These are phyloP conservation scores for Limnephilus lunatus DNA, from an alignment of 2,888 invertebrate genomes.

Conservation along the genomic window DNA sequence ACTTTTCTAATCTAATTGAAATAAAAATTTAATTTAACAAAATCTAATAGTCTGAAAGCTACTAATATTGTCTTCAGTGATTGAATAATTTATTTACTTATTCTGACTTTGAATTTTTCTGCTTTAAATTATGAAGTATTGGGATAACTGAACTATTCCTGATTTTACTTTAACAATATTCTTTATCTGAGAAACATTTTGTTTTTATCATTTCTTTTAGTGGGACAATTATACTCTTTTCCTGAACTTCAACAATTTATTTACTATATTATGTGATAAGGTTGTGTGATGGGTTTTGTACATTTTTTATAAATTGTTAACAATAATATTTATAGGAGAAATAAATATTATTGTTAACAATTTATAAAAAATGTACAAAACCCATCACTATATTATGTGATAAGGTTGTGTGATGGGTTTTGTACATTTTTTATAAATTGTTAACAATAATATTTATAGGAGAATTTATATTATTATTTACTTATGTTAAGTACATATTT, in stretches of 20 bases:
- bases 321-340: too few species aligned
- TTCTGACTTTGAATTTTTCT: not conserved
- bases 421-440: constrained; percentile 5
- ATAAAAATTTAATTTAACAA: too few species aligned
- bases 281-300: not conserved
- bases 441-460: not conserved
- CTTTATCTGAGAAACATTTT: not conserved
- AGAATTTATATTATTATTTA: not conserved
- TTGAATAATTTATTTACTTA: not conserved
- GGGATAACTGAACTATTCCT: not conserved
- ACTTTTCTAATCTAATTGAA: too few species aligned
- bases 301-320: constrained; percentile 7
- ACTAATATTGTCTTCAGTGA: too few species aligned
- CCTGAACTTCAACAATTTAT: not conserved
- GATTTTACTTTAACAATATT: not conserved
- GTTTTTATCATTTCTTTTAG: not conserved
- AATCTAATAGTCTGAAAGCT: too few species aligned
- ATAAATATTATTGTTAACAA: too few species aligned
- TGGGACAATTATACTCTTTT: not conserved
- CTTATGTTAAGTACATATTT: not conserved
- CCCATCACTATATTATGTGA: not conserved
- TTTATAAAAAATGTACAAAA: constrained; percentile 8
- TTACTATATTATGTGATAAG: not conserved
- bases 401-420: not conserved
- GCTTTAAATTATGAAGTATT: not conserved